Conservation (phyloP, 2,797 vertebrate genomes). For the Gouania willdenowi region DNA sequence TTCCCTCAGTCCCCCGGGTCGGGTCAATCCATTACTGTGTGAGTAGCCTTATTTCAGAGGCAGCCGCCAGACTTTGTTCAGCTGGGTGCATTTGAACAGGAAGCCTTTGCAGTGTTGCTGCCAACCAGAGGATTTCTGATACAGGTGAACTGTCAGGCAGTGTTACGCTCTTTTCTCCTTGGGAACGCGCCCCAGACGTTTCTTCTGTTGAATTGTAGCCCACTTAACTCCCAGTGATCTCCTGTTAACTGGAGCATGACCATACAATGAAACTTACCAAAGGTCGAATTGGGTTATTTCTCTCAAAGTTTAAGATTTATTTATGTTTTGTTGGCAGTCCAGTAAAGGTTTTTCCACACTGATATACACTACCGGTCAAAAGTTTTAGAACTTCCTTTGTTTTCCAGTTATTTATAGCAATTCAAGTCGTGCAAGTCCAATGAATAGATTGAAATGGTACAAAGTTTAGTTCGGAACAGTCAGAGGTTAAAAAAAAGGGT, state of each 20-base stretch:
- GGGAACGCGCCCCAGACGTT: slow-evolving; percentile 27
- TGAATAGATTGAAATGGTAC: too few relatives aligned
- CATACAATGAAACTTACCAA: slow-evolving; percentile 14
- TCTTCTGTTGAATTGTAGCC: slow-evolving; percentile 18
- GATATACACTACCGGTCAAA: too few relatives aligned
- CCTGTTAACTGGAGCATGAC: slow-evolving; percentile 47
- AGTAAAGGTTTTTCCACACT: too few relatives aligned
- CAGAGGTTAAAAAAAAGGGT: too few relatives aligned
- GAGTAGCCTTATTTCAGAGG: slow-evolving; percentile 19
- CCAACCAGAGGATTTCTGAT: slow-evolving; percentile 18
- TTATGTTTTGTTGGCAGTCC: too few relatives aligned
- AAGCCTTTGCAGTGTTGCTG: background rate
- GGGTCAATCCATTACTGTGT: slow-evolving; percentile 28
- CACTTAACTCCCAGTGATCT: slow-evolving; percentile 53
- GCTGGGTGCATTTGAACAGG: slow-evolving; percentile 20
- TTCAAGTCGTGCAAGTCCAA: too few relatives aligned
- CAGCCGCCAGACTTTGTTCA: slow-evolving; percentile 30
- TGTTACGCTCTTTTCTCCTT: slow-evolving; percentile 12
- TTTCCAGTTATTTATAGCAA: too few relatives aligned
- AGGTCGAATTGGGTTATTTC: slow-evolving; percentile 38
- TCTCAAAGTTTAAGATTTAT: slow-evolving; percentile 42
- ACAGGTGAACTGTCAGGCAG: slow-evolving; percentile 13
- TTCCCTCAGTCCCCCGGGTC: slow-evolving; percentile 38
- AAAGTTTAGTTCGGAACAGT: too few relatives aligned
- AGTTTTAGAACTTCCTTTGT: too few relatives aligned